Conservation (phyloP, 2,888 invertebrate genomes). For the Hirtodrosophila cameraria region DNA sequence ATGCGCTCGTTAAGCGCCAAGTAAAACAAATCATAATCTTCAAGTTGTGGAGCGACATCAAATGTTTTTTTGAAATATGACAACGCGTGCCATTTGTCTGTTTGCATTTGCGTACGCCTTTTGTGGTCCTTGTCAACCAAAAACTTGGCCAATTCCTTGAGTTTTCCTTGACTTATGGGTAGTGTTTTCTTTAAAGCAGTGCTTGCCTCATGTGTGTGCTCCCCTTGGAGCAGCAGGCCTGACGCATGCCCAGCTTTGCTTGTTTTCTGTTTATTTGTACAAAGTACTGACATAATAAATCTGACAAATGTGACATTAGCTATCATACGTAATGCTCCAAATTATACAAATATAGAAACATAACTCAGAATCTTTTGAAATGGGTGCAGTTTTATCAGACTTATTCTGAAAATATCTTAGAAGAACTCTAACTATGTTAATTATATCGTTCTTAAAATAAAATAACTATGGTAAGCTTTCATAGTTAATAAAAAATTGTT, state of each 20-base stretch:
- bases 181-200: slow-evolving; percentile 7
- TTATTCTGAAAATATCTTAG: too few relatives aligned
- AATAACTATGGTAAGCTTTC: too few relatives aligned
- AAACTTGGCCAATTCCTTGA: background rate
- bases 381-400: too few relatives aligned
- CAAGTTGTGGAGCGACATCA: slow-evolving; percentile 57
- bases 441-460: too few relatives aligned
- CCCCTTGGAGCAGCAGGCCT: slow-evolving; percentile 26
- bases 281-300: slow-evolving; percentile 41
- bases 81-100: slow-evolving; percentile 74
- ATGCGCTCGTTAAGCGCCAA: slow-evolving; percentile 77
- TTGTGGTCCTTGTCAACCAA: slow-evolving; percentile 45
- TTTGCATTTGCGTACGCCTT: slow-evolving; percentile 63
- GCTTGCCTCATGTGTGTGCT: slow-evolving; percentile 29
- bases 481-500: too few relatives aligned
- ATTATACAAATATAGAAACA: slow-evolving; percentile 8
- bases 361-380: background rate
- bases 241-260: slow-evolving; percentile 41
- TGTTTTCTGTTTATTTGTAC: slow-evolving; percentile 32
- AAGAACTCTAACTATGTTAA: too few relatives aligned
- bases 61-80: slow-evolving; percentile 58
- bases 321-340: slow-evolving; percentile 3
- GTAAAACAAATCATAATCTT: slow-evolving; percentile 80
- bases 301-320: slow-evolving; percentile 27
- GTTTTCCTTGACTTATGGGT: background rate